Evolutionary conservation across 2,888 invertebrate genomes (phyloP).

Genomic region (Ernsta delagoae): DNA sequence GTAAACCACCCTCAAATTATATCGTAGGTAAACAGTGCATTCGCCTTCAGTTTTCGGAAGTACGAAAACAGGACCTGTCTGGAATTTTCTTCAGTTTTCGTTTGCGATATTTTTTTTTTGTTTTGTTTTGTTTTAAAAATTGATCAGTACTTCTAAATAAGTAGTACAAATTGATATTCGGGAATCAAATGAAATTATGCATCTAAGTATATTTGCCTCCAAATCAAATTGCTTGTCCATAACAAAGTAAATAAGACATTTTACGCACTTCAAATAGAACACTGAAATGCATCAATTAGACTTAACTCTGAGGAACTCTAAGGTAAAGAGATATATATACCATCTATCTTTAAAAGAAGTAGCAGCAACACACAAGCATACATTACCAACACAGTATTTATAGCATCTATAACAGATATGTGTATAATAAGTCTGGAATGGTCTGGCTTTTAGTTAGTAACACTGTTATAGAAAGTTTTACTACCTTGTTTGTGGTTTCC

Average conservation of each 20-base stretch:
- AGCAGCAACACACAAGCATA: neutral
- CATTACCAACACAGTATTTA: neutral
- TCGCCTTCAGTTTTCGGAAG: constrained; percentile 25
- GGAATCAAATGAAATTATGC: too few relatives aligned
- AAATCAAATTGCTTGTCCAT: too few relatives aligned
- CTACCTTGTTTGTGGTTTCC: constrained; percentile 32
- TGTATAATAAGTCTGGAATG: neutral
- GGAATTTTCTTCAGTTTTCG: constrained; percentile 30
- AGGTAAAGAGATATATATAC: too few relatives aligned
- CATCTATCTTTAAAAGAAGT: neutral
- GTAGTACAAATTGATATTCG: too few relatives aligned
- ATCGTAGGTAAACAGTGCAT: constrained; percentile 31
- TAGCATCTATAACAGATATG: neutral
- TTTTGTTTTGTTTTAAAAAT: too few relatives aligned
- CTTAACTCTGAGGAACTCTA: too few relatives aligned
- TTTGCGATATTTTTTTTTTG: neutral
- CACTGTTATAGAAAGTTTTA: constrained; percentile 25
- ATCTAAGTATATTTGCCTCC: too few relatives aligned
- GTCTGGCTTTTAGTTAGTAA: constrained; percentile 2
- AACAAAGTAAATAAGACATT: too few relatives aligned
- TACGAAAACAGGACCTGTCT: constrained; percentile 19
- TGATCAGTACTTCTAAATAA: too few relatives aligned
- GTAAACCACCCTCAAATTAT: constrained; percentile 54
- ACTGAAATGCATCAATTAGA: too few relatives aligned
- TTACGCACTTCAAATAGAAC: too few relatives aligned